Evolutionary conservation across 2,888 invertebrate species (phyloP).

Genomic region (Nomada fucata): DNA sequence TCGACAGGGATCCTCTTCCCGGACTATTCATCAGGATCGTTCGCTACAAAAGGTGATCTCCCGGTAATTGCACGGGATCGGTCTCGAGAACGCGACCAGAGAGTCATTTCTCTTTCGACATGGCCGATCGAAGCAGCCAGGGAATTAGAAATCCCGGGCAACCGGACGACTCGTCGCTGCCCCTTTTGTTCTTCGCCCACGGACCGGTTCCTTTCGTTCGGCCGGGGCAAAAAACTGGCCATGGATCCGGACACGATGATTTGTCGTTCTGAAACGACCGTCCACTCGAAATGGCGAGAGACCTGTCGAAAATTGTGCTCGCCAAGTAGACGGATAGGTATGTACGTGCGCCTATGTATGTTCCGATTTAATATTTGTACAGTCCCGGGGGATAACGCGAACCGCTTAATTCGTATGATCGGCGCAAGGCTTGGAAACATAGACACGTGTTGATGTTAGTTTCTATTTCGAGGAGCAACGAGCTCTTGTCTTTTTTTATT

Average conservation of each 20-base stretch:
- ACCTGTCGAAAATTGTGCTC: background rate
- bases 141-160: constrained; percentile 67
- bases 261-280: constrained; percentile 27
- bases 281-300: background rate
- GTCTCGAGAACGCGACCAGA: constrained; percentile 50
- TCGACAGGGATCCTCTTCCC: constrained; percentile 42
- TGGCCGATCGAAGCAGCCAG: constrained; percentile 53
- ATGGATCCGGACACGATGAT: constrained; percentile 41
- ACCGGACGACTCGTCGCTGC: constrained; percentile 28
- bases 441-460: no score
- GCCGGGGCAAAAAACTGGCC: constrained; percentile 33
- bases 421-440: no score
- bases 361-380: no score
- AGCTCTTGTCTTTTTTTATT: no score
- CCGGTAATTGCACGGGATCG: constrained; percentile 64
- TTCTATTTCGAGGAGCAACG: no score
- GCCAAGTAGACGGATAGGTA: background rate
- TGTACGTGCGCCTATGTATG: background rate
- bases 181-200: constrained; percentile 44
- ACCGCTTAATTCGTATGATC: no score
- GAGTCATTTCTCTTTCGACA: constrained; percentile 65
- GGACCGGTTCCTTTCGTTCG: constrained; percentile 44
- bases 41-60: constrained; percentile 48
- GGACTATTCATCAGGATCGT: constrained; percentile 57
- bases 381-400: no score